Base-by-base conservation (phyloP, 2,113 vertebrate genomes). In the Gulo gulo region DNA sequence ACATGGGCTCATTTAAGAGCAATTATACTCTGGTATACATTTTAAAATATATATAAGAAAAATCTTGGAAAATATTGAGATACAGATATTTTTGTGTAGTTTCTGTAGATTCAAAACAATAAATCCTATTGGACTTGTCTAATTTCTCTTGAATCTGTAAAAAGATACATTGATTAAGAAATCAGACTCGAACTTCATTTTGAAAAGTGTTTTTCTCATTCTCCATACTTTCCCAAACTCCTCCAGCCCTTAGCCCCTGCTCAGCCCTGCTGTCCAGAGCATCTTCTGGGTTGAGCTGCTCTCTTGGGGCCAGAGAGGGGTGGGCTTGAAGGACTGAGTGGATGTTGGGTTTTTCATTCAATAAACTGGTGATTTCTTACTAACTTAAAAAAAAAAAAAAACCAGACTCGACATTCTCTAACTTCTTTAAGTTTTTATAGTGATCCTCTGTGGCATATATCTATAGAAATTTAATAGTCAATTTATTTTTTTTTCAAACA, bases 281-380 rank as follows among this genome's bases (percentile, higher is more conserved):
- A 0, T 90, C 45, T 42, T 80, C 83, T 24, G 79, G 96, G 42
- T 81, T 45, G 65, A 24, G 65, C 93, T 59, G 26, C 71, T 52
- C 65, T 73, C 78, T 29, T 0, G 0, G 45, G 24, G 50, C 88
- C 34, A 0, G n/a, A 61, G 47, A 13, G 59, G 63, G 74, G 39
- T 9, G 39, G 79, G 95, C 23, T 80, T 92, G 89, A 42, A 57
- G 78, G 91, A 24, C 10, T 6, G 81, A 67, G 93, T 61, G 76
- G 94, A 96, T 91, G 96, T 96, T 97, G 97, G 96, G 39, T 97
- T 98, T 98, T 98, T 98, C 98, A 98, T 98, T 98, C 97, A 98
- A 98, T 98, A 98, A 98, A 98, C 88, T 87, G 92, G 91, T 96
- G 94, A 83, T 97, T 98, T 98, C 98, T 97, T 97, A 97, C 93